A percentile compares a stretch with the other conserved stretches of the same genome.
These are phyloP conservation scores for Peromyscus aztecus DNA, from an alignment of 2,797 vertebrate genomes.

Conservation along the genomic window DNA sequence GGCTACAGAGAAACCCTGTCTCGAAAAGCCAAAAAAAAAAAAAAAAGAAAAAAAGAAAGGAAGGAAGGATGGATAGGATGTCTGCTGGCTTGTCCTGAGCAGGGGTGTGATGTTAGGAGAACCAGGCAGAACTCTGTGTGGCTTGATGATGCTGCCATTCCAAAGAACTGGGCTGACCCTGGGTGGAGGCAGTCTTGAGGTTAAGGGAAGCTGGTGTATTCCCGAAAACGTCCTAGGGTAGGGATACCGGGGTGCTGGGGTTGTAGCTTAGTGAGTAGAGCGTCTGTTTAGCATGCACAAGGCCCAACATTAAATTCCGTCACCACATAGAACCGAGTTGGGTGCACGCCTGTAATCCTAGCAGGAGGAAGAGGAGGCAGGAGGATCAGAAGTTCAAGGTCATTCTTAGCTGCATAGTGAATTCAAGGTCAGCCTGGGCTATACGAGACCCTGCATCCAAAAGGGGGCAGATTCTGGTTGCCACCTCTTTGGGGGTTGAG, in stretches of 20 bases:
- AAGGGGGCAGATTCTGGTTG: not conserved
- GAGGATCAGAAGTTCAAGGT: not conserved
- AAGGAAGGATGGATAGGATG: not conserved
- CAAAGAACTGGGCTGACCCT: not conserved
- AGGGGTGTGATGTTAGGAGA: not conserved
- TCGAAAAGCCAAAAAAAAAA: not conserved
- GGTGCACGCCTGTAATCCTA: not conserved
- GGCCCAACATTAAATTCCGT: not conserved
- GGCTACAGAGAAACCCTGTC: not conserved
- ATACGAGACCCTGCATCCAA: not conserved
- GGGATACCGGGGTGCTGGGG: not conserved
- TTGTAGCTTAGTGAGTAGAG: not conserved
- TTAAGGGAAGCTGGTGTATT: too few relatives aligned
- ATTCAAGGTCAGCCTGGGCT: not conserved
- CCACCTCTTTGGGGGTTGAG: too few relatives aligned
- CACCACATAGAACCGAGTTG: not conserved
- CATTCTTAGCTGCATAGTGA: not conserved
- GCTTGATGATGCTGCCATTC: too few relatives aligned
- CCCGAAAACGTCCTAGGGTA: not conserved
- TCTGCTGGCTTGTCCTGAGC: not conserved
- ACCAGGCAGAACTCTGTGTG: not conserved
- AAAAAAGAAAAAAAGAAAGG: not conserved
- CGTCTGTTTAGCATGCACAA: not conserved
- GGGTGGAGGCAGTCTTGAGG: not conserved
- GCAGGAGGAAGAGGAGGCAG: not conserved